These are phyloP conservation scores for Neodiprion lecontei DNA, from an alignment of 1,140 invertebrate species.

Conservation along the genomic window DNA sequence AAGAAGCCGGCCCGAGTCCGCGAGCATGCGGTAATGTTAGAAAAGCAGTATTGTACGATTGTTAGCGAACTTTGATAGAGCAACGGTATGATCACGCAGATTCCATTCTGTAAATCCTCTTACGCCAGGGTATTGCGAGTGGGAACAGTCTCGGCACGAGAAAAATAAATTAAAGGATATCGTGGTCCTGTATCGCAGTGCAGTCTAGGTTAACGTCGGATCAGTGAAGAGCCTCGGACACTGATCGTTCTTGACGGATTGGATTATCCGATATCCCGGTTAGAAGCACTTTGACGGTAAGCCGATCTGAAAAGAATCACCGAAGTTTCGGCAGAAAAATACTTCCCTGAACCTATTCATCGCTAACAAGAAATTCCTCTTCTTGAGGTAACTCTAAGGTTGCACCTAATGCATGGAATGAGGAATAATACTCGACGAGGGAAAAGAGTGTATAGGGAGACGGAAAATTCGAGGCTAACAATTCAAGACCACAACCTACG, in stretches of 20 bases:
- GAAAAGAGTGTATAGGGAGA: no score
- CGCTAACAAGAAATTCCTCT: not conserved
- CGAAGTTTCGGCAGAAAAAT: not conserved
- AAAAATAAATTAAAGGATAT: no score
- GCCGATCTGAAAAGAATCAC: not conserved
- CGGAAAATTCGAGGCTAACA: no score
- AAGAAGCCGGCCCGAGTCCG: not conserved
- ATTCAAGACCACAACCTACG: no score
- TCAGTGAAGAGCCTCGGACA: not conserved
- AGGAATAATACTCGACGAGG: no score
- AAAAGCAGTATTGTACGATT: not conserved
- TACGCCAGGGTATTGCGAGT: no score
- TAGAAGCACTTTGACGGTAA: constrained; percentile 5
- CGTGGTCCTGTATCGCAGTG: no score
- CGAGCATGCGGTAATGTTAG: not conserved
- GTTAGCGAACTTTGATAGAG: no score
- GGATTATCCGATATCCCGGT: constrained; percentile 1
- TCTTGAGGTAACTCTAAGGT: not conserved
- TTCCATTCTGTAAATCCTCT: no score
- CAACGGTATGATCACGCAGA: no score
- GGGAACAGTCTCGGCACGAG: no score
- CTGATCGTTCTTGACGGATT: constrained; percentile 2
- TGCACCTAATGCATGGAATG: no score
- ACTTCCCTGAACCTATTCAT: not conserved
- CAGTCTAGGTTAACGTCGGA: not conserved